Base-by-base conservation (phyloP, 2,797 vertebrate genomes). In the Chaenodraco wilsoni region DNA sequence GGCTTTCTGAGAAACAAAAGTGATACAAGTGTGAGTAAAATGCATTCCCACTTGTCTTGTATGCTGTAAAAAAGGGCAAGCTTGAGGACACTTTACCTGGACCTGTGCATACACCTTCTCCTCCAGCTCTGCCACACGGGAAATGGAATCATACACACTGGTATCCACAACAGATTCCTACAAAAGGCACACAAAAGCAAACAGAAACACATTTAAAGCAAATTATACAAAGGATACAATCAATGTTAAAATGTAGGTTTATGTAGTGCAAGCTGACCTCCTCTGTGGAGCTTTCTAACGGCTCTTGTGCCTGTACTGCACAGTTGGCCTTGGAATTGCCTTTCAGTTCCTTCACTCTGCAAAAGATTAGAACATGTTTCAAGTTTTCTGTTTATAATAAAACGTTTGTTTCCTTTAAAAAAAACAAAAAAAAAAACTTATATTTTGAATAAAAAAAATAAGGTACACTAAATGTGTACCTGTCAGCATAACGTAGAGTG, bases 401-500 rank as follows among this genome's bases (percentile, higher is more conserved):
- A 43, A 43, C 2, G 1, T 31, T 9, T 15, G 21, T 37, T 48
- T 51, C 8, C 2, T 37, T 23, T 12, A 46, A 0, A 37, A 43
- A n/a, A 16, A 11, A 5, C n/a, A n/a, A n/a, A 19, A 19, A 19
- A 19, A 11, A 6, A 11, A 5, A 9, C 2, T 3, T 1, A 1
- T 8, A 37, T 19, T 12, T 11, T 1, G 17, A 50, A 46, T 62
- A 1, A 27, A 23, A 23, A 23, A 23, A 23, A 23, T 23, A 49
- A 16, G 11, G 4, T 33, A 16, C 59, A 60, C 14, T n/a, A 61
- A 66, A 44, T 48, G 9, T 21, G 11, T 71, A 99, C 98, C 98
- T 97, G 95, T 99, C 96, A 72, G 98, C 97, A 0, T 99, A 99
- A 86, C 98, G 95, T 74, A 99, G 91, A 0, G 98, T 99, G 87